A percentile compares a stretch with the other conserved stretches of the same genome.
phyloP scores from a whole-genome alignment of 2,888 invertebrate genomes.

The Rotaria macrura region DNA sequence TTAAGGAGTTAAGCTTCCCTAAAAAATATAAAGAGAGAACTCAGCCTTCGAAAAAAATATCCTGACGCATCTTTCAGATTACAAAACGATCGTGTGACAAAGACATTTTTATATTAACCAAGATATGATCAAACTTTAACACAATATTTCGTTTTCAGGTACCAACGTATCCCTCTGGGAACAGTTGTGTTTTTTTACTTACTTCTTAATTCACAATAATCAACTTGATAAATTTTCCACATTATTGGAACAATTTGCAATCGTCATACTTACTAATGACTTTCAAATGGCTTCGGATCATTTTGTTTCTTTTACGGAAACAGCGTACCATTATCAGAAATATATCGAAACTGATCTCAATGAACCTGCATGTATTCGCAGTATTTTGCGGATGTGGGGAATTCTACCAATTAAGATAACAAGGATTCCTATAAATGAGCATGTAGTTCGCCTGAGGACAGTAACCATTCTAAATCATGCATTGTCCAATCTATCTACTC shows the following conservation, averaged over 20 bases:
- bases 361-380: not conserved
- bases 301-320: not conserved
- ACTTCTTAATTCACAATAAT: not conserved
- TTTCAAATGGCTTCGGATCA: not conserved
- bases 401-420: not conserved
- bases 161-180: not conserved
- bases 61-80: too few relatives aligned
- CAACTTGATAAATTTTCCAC: conserved; percentile 6
- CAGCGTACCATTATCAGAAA: not conserved
- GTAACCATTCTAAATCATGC: not conserved
- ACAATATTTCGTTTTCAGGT: not conserved
- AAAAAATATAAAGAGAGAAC: too few relatives aligned
- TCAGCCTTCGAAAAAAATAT: too few relatives aligned
- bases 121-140: not conserved
- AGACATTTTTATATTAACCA: too few relatives aligned
- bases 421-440: not conserved
- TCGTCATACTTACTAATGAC: not conserved
- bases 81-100: too few relatives aligned
- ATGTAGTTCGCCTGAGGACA: not conserved
- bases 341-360: not conserved
- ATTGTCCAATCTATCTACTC: not conserved
- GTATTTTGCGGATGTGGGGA: not conserved
- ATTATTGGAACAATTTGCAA: not conserved
- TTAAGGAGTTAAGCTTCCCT: too few relatives aligned
- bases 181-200: not conserved